phyloP scores from a whole-genome alignment of 1,140 invertebrate genomes.

The Lepidotrigona ventralis region DNA sequence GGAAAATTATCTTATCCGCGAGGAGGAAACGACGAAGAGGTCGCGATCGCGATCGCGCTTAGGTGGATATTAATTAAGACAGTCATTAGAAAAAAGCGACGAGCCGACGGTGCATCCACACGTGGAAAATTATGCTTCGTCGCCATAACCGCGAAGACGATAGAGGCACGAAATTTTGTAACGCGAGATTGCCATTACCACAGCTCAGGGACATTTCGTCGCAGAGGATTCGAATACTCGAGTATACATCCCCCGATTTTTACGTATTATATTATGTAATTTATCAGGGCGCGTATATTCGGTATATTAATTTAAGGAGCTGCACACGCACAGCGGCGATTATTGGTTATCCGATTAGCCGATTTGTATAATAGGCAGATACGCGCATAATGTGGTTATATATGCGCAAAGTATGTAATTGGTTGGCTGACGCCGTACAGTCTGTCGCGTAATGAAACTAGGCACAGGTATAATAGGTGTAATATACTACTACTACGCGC shows the following conservation, averaged over 20 bases:
- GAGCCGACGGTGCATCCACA: constrained; percentile 42
- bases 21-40: neutral
- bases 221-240: too few relatives aligned
- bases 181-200: too few relatives aligned
- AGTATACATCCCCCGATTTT: neutral
- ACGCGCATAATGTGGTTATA: neutral
- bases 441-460: neutral
- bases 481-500: neutral
- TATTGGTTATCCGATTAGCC: neutral
- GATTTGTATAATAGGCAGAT: neutral
- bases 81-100: constrained; percentile 53
- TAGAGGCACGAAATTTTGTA: neutral
- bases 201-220: too few relatives aligned
- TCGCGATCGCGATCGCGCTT: constrained; percentile 23
- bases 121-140: constrained; percentile 54
- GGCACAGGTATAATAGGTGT: neutral
- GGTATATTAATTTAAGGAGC: neutral
- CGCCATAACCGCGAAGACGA: neutral
- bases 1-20: constrained; percentile 48
- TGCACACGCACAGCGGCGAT: neutral
- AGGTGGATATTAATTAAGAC: constrained; percentile 66
- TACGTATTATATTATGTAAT: neutral
- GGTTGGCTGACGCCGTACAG: neutral
- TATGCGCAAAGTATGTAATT: neutral
- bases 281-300: too few relatives aligned